A percentile compares a stretch with the other conserved stretches of the same genome.
These are phyloP conservation scores for Chrysina gloriosa DNA, from an alignment of 2,888 invertebrate genomes.

Conservation along the genomic window DNA sequence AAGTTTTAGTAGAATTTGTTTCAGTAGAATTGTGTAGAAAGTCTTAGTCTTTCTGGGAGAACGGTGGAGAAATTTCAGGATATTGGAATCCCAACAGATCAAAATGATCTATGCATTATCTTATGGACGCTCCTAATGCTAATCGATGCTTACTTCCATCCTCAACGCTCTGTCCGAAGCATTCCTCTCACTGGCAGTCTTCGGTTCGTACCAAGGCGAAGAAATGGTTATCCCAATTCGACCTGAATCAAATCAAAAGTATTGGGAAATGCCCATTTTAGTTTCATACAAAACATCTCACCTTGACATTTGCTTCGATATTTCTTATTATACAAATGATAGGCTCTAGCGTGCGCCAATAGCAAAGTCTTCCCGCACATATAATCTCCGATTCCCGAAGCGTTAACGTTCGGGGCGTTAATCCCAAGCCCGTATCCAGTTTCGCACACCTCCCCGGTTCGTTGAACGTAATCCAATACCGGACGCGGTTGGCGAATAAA, in stretches of 20 bases:
- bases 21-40: no score
- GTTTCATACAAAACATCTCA: neutral
- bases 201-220: slow-evolving; percentile 69
- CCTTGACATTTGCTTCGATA: slow-evolving; percentile 52
- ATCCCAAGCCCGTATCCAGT: slow-evolving; percentile 58
- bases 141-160: slow-evolving; percentile 68
- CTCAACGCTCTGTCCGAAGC: slow-evolving; percentile 70
- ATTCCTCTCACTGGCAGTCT: slow-evolving; percentile 64
- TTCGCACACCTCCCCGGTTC: slow-evolving; percentile 63
- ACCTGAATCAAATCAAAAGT: slow-evolving; percentile 69
- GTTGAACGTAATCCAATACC: slow-evolving; percentile 70
- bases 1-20: no score
- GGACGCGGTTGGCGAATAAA: slow-evolving; percentile 60
- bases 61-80: no score
- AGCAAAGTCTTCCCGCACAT: slow-evolving; percentile 73
- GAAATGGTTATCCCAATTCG: slow-evolving; percentile 71
- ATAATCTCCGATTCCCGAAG: slow-evolving; percentile 72
- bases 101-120: no score
- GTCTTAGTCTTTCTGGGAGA: no score
- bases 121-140: no score
- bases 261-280: slow-evolving; percentile 70
- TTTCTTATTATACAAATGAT: slow-evolving; percentile 67
- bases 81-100: no score
- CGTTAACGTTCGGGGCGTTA: slow-evolving; percentile 66
- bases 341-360: slow-evolving; percentile 74